Evolutionary conservation across 2,888 invertebrate genomes (phyloP), one percentile per base, ranked within the genome.

Genomic region (Amorpha juglandis): DNA sequence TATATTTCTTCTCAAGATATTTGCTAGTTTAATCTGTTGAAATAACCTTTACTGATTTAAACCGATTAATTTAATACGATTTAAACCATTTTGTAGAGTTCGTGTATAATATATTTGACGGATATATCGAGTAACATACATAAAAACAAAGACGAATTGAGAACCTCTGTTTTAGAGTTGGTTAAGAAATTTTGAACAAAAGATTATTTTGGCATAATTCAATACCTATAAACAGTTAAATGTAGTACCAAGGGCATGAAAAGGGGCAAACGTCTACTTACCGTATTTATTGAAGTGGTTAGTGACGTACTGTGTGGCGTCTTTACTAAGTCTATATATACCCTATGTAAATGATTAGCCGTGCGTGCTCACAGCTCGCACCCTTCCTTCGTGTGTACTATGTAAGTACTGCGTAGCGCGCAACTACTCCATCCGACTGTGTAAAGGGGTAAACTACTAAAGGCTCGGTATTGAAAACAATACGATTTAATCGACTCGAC

Each of bases 301-400:
- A 62, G 42, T 62, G 67, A 50, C 67, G 63, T 27, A 4, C 1
- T 4, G n/a, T n/a, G n/a, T n/a, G n/a, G 27, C 4, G 27, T 27
- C 27, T 27, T 3, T 27, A 27, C 27, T 27, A 27, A 27, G 27
- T 27, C 1, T 27, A 4, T 1, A 27, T 27, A 27, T 27, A 27
- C 27, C 48, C 65, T 67, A 63, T 69, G 69, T 67, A 65, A 69
- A 69, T 69, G 38, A 67, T 50, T 63, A 67, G 62, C 62, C 55
- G 65, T 50, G 63, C 48, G 63, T 64, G 67, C 63, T 67, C 58
- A 47, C 51, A 62, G 67, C 63, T 67, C 58, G 38, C 58, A 63
- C 69, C 63, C 67, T 53, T 38, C 38, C 62, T 65, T 63, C 63
- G 63, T 63, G 58, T 63, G 55, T 27, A 27, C 27, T 27, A 27